Base-by-base conservation (phyloP, 2,113 vertebrate species). In the Diphyllodes magnificus region DNA sequence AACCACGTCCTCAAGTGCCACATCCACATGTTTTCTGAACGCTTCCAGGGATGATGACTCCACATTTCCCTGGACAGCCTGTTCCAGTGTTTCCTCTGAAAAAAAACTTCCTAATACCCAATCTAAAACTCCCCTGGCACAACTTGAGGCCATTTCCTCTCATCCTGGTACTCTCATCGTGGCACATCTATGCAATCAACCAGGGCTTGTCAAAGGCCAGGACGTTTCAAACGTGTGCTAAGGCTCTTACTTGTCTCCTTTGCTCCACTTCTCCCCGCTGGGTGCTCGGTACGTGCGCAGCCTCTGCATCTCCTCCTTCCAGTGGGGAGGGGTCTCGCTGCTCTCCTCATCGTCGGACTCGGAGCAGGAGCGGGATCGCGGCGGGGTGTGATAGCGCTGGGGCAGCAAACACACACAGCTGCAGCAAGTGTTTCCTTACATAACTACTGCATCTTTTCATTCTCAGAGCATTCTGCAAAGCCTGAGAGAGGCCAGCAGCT, bases 241-340 rank as follows among this genome's bases (percentile, higher is more conserved):
- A 69, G 35, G 90, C 28, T 81, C 98, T 95, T 98, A 99, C 99
- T 99, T 99, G 95, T 99, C 99, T 93, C 98, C 99, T 98, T 99
- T 99, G 86, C 98, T 99, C 99, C 99, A 99, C 49, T 98, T 98
- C 82, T 99, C 99, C 13, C 98, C 96, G 65, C 98, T 99, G 3
- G 98, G 98, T 0, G 98, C 98, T 37, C 99, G 98, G 60, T 99
- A 99, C 0, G 97, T 97, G 92, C 99, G 97, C 16, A 98, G 97
- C 40, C 99, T 98, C 97, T 99, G 99, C 99, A 99, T 99, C 88
- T 99, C 99, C 94, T 99, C 99, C 86, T 98, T 99, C 99, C 99
- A 99, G 90, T 99, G 99, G 18, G 99, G 99, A 4, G 99, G 99
- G 5, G 99, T 99, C 94, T 99, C 99, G 39, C 99, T 99, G 97